Evolutionary conservation across 2,888 invertebrate species (phyloP).

Genomic region (Cryptocheilus praepositus): DNA sequence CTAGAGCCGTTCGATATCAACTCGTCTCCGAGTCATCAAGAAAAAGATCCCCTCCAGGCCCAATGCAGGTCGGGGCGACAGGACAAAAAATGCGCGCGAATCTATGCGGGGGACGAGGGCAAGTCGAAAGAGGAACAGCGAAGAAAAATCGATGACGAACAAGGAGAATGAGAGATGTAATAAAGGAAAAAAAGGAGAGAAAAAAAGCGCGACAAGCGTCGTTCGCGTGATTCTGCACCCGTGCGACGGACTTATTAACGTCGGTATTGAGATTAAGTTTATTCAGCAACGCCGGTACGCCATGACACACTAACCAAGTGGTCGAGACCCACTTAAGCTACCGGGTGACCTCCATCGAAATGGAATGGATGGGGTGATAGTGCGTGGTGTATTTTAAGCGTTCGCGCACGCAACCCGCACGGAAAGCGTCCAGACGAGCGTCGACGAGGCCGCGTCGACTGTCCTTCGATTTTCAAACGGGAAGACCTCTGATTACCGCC

Average conservation of each 20-base stretch:
- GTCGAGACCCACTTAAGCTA: constrained; percentile 75
- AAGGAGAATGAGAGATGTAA: neutral
- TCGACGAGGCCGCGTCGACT: constrained; percentile 24
- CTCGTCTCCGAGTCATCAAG: no score
- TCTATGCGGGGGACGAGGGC: no score
- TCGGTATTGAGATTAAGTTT: constrained; percentile 70
- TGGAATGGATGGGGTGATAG: constrained; percentile 72
- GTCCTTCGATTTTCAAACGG: constrained; percentile 65
- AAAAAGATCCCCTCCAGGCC: no score
- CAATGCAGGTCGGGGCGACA: no score
- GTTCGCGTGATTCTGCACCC: constrained; percentile 35
- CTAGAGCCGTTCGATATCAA: no score
- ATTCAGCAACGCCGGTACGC: constrained; percentile 67
- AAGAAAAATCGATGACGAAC: constrained; percentile 2
- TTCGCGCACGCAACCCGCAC: constrained; percentile 47
- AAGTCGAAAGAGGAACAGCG: neutral
- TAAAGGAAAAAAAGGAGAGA: neutral
- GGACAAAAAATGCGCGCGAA: no score
- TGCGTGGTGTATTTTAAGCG: constrained; percentile 61
- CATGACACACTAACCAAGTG: constrained; percentile 76
- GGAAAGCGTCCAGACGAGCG: constrained; percentile 53
- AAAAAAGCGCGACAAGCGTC: constrained; percentile 14
- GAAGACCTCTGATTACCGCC: constrained; percentile 57
- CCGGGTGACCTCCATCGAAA: constrained; percentile 73
- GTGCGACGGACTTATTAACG: constrained; percentile 56